Percentiles rank a stretch among this genome's conserved stretches.
These are phyloP conservation scores for Pteronura brasiliensis DNA, from an alignment of 2,113 vertebrate species.

Conservation along the genomic window DNA sequence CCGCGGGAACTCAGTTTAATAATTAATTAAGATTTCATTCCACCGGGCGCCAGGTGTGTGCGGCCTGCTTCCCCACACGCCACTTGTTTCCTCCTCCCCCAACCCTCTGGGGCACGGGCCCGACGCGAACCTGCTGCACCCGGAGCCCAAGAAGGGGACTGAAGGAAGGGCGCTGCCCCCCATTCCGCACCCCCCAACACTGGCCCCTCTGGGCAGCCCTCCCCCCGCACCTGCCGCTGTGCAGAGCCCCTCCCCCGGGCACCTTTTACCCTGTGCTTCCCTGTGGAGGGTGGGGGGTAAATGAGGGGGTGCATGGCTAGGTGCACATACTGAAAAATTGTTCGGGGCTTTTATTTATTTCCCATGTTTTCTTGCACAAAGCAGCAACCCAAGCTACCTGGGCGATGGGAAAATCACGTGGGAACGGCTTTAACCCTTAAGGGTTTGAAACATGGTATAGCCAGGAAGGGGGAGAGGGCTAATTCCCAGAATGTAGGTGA, in stretches of 20 bases:
- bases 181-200: neutral
- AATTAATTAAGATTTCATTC: constrained; percentile 78
- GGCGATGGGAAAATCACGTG: constrained; percentile 31
- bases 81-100: constrained; percentile 6
- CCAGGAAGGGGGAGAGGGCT: neutral
- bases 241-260: neutral
- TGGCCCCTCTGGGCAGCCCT: neutral
- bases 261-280: constrained; percentile 19
- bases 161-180: neutral
- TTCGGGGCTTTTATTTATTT: constrained; percentile 52
- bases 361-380: neutral
- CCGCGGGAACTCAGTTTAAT: constrained; percentile 73
- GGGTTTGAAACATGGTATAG: neutral
- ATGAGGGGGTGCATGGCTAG: neutral
- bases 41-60: constrained; percentile 75
- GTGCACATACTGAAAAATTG: neutral
- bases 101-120: neutral
- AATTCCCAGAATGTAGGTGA: neutral
- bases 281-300: neutral
- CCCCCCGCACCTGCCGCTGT: neutral
- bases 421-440: constrained; percentile 39
- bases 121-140: neutral
- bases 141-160: neutral
- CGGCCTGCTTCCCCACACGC: constrained; percentile 44
- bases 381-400: constrained; percentile 50